Conservation (phyloP, 2,797 vertebrate species). For the Pipistrellus nathusii region DNA sequence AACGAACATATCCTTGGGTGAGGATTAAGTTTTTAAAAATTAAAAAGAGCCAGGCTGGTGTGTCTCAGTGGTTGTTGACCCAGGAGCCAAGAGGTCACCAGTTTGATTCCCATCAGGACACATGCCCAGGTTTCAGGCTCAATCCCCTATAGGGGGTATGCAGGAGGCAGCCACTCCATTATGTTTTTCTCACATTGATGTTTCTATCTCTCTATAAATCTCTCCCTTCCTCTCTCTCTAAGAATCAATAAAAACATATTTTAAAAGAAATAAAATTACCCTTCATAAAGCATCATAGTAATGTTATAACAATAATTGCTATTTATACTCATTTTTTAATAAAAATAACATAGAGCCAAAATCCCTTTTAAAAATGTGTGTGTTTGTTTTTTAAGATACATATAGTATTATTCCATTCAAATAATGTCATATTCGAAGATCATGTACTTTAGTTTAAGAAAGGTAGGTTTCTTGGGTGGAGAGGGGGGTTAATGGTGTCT, state of each 20-base stretch:
- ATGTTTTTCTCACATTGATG: no score
- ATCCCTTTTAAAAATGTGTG: neutral
- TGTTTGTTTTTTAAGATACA: neutral
- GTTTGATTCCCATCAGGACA: no score
- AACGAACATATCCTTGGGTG: neutral
- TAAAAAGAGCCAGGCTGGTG: neutral
- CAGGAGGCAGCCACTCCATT: no score
- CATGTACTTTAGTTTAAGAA: neutral
- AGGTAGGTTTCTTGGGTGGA: neutral
- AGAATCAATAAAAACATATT: no score
- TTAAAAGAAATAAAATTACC: neutral
- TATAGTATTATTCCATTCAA: neutral
- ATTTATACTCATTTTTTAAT: conserved; percentile 51
- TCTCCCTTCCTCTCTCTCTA: no score
- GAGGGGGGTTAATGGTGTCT: neutral
- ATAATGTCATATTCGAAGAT: neutral
- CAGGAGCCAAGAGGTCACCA: no score
- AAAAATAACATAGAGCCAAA: conserved; percentile 30
- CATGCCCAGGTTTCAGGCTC: no score
- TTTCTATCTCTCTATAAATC: no score
- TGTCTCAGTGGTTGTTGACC: no score
- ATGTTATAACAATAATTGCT: neutral
- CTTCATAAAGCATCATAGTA: neutral
- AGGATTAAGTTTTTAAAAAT: neutral
- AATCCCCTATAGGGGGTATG: no score